Conservation (phyloP, 2,113 vertebrate species). For the Erythrocebus patas region DNA sequence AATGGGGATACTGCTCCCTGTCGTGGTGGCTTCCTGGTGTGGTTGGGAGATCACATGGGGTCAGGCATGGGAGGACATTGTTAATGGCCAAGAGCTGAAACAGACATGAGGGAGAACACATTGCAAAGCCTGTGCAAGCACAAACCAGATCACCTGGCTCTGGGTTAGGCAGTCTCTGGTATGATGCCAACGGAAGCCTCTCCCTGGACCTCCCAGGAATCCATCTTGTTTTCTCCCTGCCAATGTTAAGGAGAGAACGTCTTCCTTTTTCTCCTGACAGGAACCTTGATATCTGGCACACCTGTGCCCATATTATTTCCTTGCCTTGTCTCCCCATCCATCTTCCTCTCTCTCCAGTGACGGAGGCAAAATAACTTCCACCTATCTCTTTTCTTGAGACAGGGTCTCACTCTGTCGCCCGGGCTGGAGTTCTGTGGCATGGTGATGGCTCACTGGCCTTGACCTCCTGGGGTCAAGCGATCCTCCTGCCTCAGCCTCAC, state of each 20-base stretch:
- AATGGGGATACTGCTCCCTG: not conserved
- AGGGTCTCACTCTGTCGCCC: too few relatives aligned
- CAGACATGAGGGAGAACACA: not conserved
- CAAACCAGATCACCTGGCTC: accelerated
- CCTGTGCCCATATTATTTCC: not conserved
- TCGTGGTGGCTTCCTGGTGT: not conserved
- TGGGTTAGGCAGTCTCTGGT: not conserved
- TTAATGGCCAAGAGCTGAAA: too few relatives aligned
- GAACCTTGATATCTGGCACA: not conserved
- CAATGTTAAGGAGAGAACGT: accelerated
- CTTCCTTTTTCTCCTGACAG: not conserved
- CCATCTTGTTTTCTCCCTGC: not conserved
- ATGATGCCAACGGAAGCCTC: not conserved
- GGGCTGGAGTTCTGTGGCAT: too few relatives aligned
- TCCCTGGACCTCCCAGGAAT: not conserved
- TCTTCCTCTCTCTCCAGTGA: not conserved
- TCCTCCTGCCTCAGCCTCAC: too few relatives aligned
- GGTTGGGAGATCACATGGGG: not conserved
- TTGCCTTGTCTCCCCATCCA: not conserved
- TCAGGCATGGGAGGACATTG: not conserved
- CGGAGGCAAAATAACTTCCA: not conserved
- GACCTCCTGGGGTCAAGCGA: too few relatives aligned
- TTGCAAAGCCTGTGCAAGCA: not conserved
- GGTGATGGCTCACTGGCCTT: too few relatives aligned
- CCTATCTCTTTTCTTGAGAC: too few relatives aligned